phyloP scores from a whole-genome alignment of 2,113 vertebrate genomes.

The Gymnocephalus cernua region DNA sequence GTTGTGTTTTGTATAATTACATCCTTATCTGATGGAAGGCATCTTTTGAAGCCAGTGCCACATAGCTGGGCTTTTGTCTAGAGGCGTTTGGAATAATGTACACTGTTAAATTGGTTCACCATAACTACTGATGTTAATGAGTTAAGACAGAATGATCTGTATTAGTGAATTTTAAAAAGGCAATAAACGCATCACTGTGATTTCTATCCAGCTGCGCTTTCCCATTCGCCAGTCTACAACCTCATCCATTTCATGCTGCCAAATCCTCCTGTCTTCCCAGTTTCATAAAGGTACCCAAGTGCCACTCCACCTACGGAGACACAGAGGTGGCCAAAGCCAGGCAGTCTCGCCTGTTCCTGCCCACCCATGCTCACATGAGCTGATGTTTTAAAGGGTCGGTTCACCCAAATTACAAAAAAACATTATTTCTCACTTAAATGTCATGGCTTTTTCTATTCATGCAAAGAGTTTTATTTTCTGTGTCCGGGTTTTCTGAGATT shows the following conservation, averaged over 20 bases:
- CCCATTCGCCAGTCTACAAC: conserved; percentile 33
- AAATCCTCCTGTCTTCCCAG: conserved; percentile 39
- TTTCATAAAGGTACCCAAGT: conserved; percentile 39
- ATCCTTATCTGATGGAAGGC: conserved; percentile 54
- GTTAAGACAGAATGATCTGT: conserved; percentile 75
- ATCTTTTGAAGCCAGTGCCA: conserved; percentile 50
- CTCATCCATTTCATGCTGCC: conserved; percentile 41
- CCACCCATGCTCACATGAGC: conserved; percentile 8
- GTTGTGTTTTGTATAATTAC: conserved; percentile 66
- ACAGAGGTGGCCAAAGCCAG: conserved; percentile 17
- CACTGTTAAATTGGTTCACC: conserved; percentile 56
- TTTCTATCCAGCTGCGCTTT: conserved; percentile 71
- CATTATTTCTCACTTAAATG: background rate
- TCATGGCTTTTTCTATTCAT: conserved; percentile 1
- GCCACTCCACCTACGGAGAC: conserved; percentile 26
- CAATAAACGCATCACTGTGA: conserved; percentile 58
- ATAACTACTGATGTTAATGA: conserved; percentile 77
- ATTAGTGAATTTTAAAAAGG: conserved; percentile 77
- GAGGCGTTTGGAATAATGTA: conserved; percentile 56
- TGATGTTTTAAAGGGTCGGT: background rate
- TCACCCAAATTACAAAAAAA: no score
- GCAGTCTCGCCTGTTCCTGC: background rate
- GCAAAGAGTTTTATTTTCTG: conserved; percentile 9
- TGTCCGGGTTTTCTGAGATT: background rate
- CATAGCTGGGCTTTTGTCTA: conserved; percentile 43